These are phyloP conservation scores for Chloropsis cyanopogon DNA, from an alignment of 2,113 vertebrate genomes.

Conservation along the genomic window DNA sequence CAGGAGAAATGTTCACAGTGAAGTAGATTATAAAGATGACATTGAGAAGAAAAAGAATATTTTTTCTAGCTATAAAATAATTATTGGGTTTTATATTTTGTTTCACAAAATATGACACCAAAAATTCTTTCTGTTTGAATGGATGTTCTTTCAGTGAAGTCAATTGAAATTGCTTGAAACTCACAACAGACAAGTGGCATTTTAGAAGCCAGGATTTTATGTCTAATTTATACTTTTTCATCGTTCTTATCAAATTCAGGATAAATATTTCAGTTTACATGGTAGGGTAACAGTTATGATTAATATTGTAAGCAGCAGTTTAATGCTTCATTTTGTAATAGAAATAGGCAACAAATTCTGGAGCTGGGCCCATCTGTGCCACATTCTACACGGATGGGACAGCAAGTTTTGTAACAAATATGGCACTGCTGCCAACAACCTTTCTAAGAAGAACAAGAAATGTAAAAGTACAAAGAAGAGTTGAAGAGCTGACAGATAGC, in stretches of 20 bases:
- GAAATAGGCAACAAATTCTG: not conserved
- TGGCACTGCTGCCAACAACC: not conserved
- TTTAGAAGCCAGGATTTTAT: not conserved
- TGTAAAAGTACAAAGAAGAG: accelerated
- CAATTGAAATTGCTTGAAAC: not conserved
- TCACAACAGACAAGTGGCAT: not conserved
- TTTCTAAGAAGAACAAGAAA: not conserved
- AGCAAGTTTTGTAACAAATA: not conserved
- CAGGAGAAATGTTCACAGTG: not conserved
- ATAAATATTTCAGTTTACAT: not conserved
- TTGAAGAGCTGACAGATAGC: not conserved
- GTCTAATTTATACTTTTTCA: not conserved
- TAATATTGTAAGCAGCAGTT: not conserved
- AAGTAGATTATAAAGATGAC: not conserved
- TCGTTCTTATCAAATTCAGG: not conserved
- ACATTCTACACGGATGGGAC: not conserved
- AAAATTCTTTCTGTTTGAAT: not conserved
- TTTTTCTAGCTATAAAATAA: not conserved
- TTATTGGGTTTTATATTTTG: not conserved
- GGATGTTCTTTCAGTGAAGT: not conserved
- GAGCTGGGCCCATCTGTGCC: not conserved
- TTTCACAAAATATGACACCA: accelerated
- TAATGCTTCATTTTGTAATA: not conserved
- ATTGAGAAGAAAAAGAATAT: not conserved
- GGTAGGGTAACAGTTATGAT: not conserved